Conservation (phyloP, 2,797 vertebrate species). For the Scyliorhinus canicula region DNA sequence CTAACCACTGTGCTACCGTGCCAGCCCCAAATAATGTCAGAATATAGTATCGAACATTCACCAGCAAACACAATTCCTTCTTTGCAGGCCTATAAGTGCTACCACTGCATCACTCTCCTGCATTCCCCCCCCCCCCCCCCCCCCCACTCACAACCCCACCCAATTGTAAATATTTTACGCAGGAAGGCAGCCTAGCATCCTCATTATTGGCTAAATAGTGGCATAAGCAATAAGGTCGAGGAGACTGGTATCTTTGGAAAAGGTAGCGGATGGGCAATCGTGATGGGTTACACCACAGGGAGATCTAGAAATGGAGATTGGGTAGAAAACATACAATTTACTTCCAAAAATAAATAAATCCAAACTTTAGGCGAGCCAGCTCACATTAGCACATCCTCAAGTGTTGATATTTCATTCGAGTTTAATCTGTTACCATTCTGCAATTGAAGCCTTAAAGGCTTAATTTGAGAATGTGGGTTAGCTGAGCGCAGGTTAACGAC, state of each 20-base stretch:
- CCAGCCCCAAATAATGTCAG: not conserved
- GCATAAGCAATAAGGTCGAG: not conserved
- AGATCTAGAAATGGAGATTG: not conserved
- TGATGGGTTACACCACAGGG: not conserved
- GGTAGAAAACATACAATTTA: not conserved
- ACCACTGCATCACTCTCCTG: not conserved
- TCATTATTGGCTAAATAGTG: too few species aligned
- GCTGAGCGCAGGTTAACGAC: not conserved
- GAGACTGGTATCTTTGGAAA: too few species aligned
- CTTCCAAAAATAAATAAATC: not conserved
- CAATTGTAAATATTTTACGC: not conserved
- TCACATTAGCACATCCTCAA: not conserved
- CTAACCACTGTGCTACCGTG: too few species aligned
- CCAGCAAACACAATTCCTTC: not conserved
- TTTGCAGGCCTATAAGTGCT: not conserved
- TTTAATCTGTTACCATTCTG: not conserved
- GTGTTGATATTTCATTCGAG: not conserved
- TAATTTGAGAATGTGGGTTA: constrained; percentile 13
- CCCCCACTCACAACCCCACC: not conserved
- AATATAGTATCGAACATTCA: not conserved
- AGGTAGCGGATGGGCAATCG: not conserved
- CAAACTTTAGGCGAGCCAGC: not conserved
- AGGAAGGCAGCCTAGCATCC: not conserved
- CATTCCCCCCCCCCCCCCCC: too few species aligned
- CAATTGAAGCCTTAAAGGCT: not conserved